Conservation (phyloP, 2,888 invertebrate species). For the Diadegma fenestrale region DNA sequence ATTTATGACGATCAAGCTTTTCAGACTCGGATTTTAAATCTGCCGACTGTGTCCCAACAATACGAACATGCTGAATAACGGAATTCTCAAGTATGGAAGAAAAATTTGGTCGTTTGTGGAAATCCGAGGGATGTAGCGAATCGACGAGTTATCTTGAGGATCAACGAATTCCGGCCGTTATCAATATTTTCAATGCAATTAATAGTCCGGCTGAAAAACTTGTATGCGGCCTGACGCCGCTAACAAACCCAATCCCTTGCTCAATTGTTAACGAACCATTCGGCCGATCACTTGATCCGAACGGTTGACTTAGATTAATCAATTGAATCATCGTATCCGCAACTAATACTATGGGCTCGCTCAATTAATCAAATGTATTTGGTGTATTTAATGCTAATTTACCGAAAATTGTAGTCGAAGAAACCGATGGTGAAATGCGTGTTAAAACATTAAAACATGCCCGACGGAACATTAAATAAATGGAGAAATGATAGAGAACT, state of each 20-base stretch:
- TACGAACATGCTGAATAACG: not conserved
- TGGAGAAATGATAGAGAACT: not conserved
- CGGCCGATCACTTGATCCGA: not conserved
- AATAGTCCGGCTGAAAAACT: slow-evolving; percentile 18
- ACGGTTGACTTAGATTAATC: slow-evolving; percentile 1
- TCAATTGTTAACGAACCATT: slow-evolving; percentile 16
- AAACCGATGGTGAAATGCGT: slow-evolving; percentile 54
- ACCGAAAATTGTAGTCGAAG: slow-evolving; percentile 44
- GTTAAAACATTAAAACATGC: slow-evolving; percentile 31
- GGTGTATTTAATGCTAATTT: slow-evolving; percentile 27
- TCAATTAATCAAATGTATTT: not conserved
- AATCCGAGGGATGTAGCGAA: not conserved
- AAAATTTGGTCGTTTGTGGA: not conserved
- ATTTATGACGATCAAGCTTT: not conserved
- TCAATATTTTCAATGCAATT: slow-evolving; percentile 25
- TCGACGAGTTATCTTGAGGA: not conserved
- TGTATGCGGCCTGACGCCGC: slow-evolving; percentile 39
- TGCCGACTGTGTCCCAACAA: not conserved
- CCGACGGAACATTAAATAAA: slow-evolving; percentile 29
- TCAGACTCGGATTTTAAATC: not conserved
- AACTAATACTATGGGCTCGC: not conserved
- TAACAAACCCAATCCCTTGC: slow-evolving; percentile 18
- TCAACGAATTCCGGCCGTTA: slow-evolving; percentile 45
- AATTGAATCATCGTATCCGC: not conserved
- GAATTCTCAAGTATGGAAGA: not conserved